Evolutionary conservation across 2,113 vertebrate species (phyloP).

Genomic region (Montifringilla adamsi): DNA sequence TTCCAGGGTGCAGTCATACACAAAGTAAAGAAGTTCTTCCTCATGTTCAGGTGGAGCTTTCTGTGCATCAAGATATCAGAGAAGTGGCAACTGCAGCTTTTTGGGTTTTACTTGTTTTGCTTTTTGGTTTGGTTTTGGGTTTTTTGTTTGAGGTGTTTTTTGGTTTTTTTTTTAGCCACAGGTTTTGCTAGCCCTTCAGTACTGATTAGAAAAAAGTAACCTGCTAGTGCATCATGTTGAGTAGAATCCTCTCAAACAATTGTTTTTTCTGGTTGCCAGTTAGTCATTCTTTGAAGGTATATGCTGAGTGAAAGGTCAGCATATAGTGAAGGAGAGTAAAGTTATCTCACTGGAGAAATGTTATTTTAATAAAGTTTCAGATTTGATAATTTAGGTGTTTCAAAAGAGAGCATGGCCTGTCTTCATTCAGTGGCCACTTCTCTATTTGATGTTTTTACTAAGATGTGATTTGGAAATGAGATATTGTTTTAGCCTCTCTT

Average conservation of each 20-base stretch:
- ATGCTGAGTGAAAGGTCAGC: not conserved
- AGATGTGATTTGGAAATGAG: not conserved
- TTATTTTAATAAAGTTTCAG: not conserved
- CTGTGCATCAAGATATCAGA: not conserved
- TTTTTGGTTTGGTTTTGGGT: not conserved
- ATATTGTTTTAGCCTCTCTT: not conserved
- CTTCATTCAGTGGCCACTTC: accelerated
- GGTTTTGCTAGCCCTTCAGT: not conserved
- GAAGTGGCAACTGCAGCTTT: not conserved
- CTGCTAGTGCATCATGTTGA: not conserved
- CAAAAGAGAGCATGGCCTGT: not conserved
- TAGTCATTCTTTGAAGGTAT: accelerated
- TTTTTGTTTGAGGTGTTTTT: not conserved
- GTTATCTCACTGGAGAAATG: not conserved
- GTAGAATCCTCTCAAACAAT: not conserved
- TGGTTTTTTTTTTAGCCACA: not conserved
- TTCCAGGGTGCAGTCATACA: not conserved
- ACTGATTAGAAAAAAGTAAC: not conserved
- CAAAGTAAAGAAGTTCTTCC: not conserved
- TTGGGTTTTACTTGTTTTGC: not conserved
- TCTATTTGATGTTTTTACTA: not conserved
- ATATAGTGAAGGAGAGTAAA: not conserved
- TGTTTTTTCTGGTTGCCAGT: not conserved
- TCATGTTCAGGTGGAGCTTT: not conserved
- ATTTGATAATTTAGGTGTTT: not conserved